Base-by-base conservation (phyloP, 2,888 invertebrate genomes). In the Drosophila paracracens region DNA sequence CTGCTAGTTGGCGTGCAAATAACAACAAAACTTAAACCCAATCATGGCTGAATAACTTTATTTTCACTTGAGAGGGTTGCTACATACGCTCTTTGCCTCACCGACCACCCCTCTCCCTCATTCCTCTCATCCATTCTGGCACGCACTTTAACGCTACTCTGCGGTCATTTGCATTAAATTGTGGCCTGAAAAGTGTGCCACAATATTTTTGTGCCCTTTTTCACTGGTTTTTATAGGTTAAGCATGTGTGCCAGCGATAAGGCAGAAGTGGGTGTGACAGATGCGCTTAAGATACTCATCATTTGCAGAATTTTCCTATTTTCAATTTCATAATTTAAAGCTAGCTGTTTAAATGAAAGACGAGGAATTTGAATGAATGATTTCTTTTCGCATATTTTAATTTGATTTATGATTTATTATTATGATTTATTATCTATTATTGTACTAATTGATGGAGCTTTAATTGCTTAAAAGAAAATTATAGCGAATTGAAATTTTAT, bases 11-110 rank as follows among this genome's bases (percentile, higher is more conserved):
- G 63, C 80, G 65, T 69, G 68, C 63, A 76, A 79, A 80, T 72
- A 79, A 67, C 72, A 79, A 70, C 81, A 76, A 80, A 72, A 72
- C 64, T 65, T 66, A 80, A 80, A 67, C 72, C 81, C 81, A 79
- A 79, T 80, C 81, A 79, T 80, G 58, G 54, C 58, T 64, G 63
- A 70, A 80, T 69, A 79, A 80, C 81, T 80, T 70, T 72, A 79
- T 80, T 76, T 79, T 70, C 50, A 64, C 68, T 65, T 62, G 56
- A 67, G 70, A 43, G 59, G 46, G 36, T 36, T 38, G 21, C 21
- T 3, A 33, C 38, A 43, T 29, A 6, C 25, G 27, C 21, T 29
- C n/a, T 50, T 38, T 13, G 5, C 33, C 5, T 33, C 33, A 18
- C 7, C 40, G 13, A 0, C 11, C 11, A 25, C 25, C 27, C 21